phyloP scores from a whole-genome alignment of 1,140 invertebrate species.

The Bilobella aurantiaca region DNA sequence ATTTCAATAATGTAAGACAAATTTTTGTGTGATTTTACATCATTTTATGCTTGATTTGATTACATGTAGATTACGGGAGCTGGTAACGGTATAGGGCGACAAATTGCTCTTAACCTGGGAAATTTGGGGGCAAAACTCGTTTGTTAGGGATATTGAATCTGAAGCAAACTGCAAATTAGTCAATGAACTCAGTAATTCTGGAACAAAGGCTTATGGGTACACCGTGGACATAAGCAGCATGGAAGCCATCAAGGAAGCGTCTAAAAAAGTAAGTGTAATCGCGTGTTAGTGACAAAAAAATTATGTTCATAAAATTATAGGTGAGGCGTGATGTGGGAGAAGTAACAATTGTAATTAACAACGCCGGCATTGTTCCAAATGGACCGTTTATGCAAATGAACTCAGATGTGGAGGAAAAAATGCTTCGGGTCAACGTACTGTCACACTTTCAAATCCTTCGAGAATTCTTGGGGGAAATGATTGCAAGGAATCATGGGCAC shows the following conservation, averaged over 20 bases:
- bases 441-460: constrained; percentile 69
- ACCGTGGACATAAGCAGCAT: constrained; percentile 19
- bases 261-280: background rate
- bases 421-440: constrained; percentile 67
- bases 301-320: background rate
- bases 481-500: constrained; percentile 64
- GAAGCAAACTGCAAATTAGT: constrained; percentile 18
- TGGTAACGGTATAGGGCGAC: constrained; percentile 27
- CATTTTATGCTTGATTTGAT: too few species aligned
- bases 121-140: constrained; percentile 20
- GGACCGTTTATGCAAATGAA: constrained; percentile 54
- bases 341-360: constrained; percentile 65
- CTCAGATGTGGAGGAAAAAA: constrained; percentile 53
- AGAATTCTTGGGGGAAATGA: constrained; percentile 69
- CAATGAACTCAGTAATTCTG: constrained; percentile 17
- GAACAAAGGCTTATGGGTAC: constrained; percentile 23
- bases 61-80: constrained; percentile 26
- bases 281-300: background rate
- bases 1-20: too few species aligned
- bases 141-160: constrained; percentile 31
- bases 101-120: constrained; percentile 23
- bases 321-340: constrained; percentile 41
- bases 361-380: constrained; percentile 78
- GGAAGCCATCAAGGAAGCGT: constrained; percentile 12
- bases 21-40: too few species aligned